These are phyloP conservation scores for Melieria picta DNA, from an alignment of 2,888 invertebrate species.

Conservation along the genomic window DNA sequence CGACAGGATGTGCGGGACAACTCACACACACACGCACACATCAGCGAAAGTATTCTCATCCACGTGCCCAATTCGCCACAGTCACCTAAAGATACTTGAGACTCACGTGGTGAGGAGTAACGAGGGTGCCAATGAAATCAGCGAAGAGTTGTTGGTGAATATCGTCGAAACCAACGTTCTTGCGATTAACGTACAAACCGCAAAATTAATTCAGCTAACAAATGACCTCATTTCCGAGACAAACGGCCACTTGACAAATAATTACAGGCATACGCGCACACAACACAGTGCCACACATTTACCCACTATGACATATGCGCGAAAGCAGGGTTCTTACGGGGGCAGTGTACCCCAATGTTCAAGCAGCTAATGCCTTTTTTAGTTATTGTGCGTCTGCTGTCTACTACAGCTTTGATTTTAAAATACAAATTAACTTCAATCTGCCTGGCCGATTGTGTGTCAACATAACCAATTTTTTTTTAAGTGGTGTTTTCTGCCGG, in stretches of 20 bases:
- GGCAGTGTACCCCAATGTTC: no score
- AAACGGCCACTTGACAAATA: slow-evolving; percentile 10
- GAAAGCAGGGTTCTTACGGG: not conserved
- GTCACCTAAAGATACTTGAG: not conserved
- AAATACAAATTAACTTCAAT: no score
- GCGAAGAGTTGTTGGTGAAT: not conserved
- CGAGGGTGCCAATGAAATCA: not conserved
- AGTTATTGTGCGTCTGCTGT: no score
- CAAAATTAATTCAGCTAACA: slow-evolving; percentile 18
- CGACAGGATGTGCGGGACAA: no score
- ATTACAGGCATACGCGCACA: slow-evolving; percentile 8
- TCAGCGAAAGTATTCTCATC: not conserved
- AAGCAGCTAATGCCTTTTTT: no score
- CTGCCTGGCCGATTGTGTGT: no score
- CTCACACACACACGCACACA: slow-evolving; percentile 12
- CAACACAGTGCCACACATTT: not conserved
- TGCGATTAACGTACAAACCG: not conserved
- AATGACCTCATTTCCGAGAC: slow-evolving; percentile 13
- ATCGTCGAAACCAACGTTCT: not conserved
- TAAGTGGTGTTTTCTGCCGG: no score
- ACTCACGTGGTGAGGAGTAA: not conserved
- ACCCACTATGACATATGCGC: not conserved
- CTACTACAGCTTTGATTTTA: no score
- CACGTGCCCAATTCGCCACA: not conserved
- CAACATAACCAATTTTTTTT: no score